Evolutionary conservation across 92 coral and sea anemone species (phyloP), one percentile per base, ranked within the genome.

Genomic region (Porites cylindrica): DNA sequence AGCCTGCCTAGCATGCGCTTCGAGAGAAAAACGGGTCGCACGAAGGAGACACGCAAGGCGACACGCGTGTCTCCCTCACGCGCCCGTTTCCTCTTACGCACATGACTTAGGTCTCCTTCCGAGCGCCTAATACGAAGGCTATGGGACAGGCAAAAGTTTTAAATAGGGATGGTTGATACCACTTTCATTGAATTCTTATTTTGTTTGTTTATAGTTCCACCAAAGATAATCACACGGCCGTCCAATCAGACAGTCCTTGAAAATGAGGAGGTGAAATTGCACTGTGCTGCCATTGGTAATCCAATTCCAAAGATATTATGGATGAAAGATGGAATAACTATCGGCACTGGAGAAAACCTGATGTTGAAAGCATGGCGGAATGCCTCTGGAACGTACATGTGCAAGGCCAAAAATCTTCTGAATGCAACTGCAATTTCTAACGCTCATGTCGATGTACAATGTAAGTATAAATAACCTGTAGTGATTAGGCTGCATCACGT

Each of bases 221-320:
- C 78, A 51, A 74, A 62, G 7, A 51, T 74, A n/a, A 10, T 19
- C 19, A 52, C 29, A 13, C 32, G 2, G 18, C 81, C 81, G 32
- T 4, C 63, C 29, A n/a, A 77, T 43, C 54, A 56, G 38, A 60
- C 56, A 24, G 13, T 61, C 10, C 7, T 29, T 9, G 81, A 77
- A 52, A 32, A 26, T 9, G 70, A 61, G 8, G 18, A 9, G 18
- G 70, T 23, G n/a, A 61, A 12, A 32, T 61, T 77, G 32, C 23
- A 59, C 14, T 80, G 84, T 58, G 60, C 70, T 66, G 75, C 84
- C 4, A 56, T 17, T 16, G 84, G 84, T 51, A 80, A 80, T 20
- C 83, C 83, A 32, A 32, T 51, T 19, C 83, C 83, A 19, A 79
- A 64, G 29, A 63, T 47, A n/a, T 66, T 60, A 20, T 80, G 84